Evolutionary conservation across 2,888 invertebrate species (phyloP), one percentile per base, ranked within the genome.

Genomic region (Acrocera orbiculus): DNA sequence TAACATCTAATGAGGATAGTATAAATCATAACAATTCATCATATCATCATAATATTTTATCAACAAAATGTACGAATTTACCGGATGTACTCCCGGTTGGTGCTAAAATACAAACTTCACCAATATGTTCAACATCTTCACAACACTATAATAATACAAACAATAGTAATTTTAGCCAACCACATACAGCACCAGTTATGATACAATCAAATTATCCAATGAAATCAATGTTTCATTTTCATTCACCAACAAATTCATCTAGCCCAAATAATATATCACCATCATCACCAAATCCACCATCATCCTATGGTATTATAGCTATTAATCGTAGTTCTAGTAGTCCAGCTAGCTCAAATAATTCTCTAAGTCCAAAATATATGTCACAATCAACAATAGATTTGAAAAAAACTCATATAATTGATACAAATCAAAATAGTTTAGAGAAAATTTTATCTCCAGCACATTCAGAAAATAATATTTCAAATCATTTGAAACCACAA

Each of bases 1-100:
- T 76, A 61, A 77, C 77, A 15, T 77, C 77, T 5, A 72, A 67
- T 39, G 68, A 68, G 35, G 58, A 61, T 40, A 47, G 53, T 41
- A 56, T 58, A 31, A 43, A 44, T 37, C 42, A 44, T 20, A 45
- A 42, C 26, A 32, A 40, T 16, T 32, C 39, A 48, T 43, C 31
- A 45, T 43, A 16, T 8, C 29, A 33, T 27, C 41, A 37, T 16
- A 35, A 42, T 13, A 34, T 40, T 27, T 30, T 36, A 22, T 11
- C 37, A 15, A 40, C 46, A 13, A 49, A 49, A 45, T 46, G 56
- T 26, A 59, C 60, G 38, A 62, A 65, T 42, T 47, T 69, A 40
- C 69, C 68, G 7, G 68, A 68, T 48, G 66, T 69, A 9, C 49
- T 68, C 37, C 68, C 68, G n/a, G 54, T 66, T 37, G 66, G 65